These are phyloP conservation scores for Oreochromis spilurus DNA, from an alignment of 2,113 vertebrate genomes.

Conservation along the genomic window DNA sequence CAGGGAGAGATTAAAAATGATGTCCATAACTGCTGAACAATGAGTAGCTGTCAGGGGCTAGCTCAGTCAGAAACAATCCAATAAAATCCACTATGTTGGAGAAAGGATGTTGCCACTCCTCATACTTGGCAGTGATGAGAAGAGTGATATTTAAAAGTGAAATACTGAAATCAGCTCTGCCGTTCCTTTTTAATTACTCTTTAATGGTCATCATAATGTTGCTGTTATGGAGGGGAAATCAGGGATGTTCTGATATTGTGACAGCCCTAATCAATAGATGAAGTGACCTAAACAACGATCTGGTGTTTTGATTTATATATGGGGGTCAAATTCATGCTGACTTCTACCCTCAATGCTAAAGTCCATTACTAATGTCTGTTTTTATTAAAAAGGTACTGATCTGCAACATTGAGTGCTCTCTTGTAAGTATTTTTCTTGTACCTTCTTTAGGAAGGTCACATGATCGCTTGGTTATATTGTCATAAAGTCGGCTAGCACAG, in stretches of 20 bases:
- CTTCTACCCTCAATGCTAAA: neutral
- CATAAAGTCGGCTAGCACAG: neutral
- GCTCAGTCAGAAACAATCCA: neutral
- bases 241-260: neutral
- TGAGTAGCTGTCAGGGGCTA: neutral
- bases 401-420: neutral
- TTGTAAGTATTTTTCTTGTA: neutral
- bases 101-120: neutral
- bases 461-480: neutral
- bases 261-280: neutral
- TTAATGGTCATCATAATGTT: neutral
- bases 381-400: neutral
- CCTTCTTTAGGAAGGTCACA: neutral
- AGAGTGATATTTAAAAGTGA: neutral
- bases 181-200: neutral
- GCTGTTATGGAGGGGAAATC: neutral
- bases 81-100: neutral
- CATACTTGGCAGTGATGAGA: neutral
- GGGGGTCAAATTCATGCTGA: neutral
- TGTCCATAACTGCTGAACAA: neutral
- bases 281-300: neutral
- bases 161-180: neutral
- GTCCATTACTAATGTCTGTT: rapidly evolving
- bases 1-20: neutral
- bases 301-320: neutral